Base-by-base conservation (phyloP, 2,888 invertebrate genomes). In the Hypena proboscidalis region DNA sequence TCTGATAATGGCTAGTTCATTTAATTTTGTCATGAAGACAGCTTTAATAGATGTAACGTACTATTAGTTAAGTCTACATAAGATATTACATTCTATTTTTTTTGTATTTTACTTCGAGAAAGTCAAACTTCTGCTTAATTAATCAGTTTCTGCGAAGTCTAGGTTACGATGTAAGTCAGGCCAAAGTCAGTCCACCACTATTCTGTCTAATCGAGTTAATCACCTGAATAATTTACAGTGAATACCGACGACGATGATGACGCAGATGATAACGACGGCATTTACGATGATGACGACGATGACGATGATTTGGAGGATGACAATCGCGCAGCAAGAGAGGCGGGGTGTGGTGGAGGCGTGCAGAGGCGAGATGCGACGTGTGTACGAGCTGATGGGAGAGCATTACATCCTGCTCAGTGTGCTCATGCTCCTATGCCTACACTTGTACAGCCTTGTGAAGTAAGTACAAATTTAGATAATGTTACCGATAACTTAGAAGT, bases 291-390 rank as follows among this genome's bases (percentile, higher is more conserved):
- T 7, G 84, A 83, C 15, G 84, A 85, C 4, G 84, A 74, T 14
- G 80, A 83, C 1, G 78, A 83, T 1, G 77, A 80, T 0, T 71
- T 71, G 0, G 81, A 80, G 6, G 77, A 80, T 7, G 73, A 77
- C 9, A 58, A 52, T 26, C 49, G 43, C 3, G 58, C 56, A 14
- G 50, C 44, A 2, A 49, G 40, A 3, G 77, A 71, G 9, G 73
- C 84, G 0, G 84, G 81, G 32, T 93, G 93, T 52, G 93, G 93
- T 1, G 93, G 93, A 8, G 93, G 93, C 0, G 85, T 92, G 21
- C 93, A 93, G 71, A 75, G 92, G 9, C 74, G 93, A 1, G 92
- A 91, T 30, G 90, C 92, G 0, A 91, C 91, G 2, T 93, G 93
- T 65, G 90, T 92, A 5, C 83, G 89, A 20, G 83, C 89, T 2